Percentiles rank a stretch among this genome's conserved stretches.
phyloP scores from a whole-genome alignment of 1,140 invertebrate species.

The Drosophila murphyi region DNA sequence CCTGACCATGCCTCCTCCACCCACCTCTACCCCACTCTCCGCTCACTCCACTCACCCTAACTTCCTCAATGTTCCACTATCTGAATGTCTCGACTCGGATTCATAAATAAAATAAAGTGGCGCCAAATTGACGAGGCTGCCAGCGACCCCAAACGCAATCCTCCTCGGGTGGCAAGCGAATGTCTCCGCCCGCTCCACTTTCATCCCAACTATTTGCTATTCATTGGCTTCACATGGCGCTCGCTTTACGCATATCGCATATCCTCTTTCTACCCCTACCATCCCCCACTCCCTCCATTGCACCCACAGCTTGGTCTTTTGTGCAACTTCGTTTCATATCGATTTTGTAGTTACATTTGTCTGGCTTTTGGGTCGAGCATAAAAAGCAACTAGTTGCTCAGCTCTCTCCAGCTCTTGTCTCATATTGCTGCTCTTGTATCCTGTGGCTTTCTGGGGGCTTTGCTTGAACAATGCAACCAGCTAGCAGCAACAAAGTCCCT shows the following conservation, averaged over 20 bases:
- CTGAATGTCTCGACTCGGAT: constrained; percentile 52
- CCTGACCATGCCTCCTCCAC: constrained; percentile 5
- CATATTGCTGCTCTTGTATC: constrained; percentile 1
- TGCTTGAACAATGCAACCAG: constrained; percentile 31
- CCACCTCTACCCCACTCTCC: neutral
- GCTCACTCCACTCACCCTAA: neutral
- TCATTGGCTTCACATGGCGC: constrained; percentile 71
- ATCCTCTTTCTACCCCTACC: constrained; percentile 7
- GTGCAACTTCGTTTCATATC: constrained; percentile 68
- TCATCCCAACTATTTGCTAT: constrained; percentile 64
- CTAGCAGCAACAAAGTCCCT: constrained; percentile 3
- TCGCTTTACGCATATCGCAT: constrained; percentile 33
- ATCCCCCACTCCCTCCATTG: constrained; percentile 10
- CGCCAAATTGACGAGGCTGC: constrained; percentile 72
- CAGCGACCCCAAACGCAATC: neutral
- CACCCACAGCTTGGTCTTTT: constrained; percentile 9
- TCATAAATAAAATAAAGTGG: constrained; percentile 81
- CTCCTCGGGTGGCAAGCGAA: too few species aligned
- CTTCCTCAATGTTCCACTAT: constrained; percentile 29
- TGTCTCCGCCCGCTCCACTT: neutral
- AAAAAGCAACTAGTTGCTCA: constrained; percentile 71
- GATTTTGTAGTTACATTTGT: constrained; percentile 74
- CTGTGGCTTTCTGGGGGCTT: constrained; percentile 14
- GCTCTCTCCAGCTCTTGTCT: neutral
- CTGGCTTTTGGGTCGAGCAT: constrained; percentile 66